Evolutionary conservation across 2,888 invertebrate genomes (phyloP).

Genomic region (Tanaodytes sp.): DNA sequence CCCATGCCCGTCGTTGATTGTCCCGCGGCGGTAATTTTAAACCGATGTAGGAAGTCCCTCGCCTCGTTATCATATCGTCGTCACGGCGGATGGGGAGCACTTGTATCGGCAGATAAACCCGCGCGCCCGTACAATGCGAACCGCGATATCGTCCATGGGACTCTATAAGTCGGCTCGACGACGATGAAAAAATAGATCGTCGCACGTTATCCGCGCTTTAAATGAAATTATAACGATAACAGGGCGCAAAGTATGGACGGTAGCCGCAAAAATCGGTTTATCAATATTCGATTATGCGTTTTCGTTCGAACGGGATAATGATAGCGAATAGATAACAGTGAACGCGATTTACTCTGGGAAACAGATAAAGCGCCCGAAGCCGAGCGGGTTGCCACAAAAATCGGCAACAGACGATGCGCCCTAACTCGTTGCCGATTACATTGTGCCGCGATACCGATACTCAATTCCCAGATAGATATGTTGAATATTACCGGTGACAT

Average conservation of each 20-base stretch:
- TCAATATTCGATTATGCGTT: slow-evolving; percentile 18
- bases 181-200: slow-evolving; percentile 23
- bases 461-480: too few species aligned
- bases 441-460: too few species aligned
- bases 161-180: slow-evolving; percentile 31
- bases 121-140: slow-evolving; percentile 57
- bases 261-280: slow-evolving; percentile 17
- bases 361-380: background rate
- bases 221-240: slow-evolving; percentile 34
- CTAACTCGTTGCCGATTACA: too few species aligned
- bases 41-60: slow-evolving; percentile 64
- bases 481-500: too few species aligned
- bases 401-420: too few species aligned
- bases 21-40: slow-evolving; percentile 62
- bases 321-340: background rate
- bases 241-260: slow-evolving; percentile 7
- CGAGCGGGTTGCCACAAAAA: too few species aligned
- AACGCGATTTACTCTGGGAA: slow-evolving; percentile 5
- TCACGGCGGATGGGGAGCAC: slow-evolving; percentile 61
- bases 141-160: slow-evolving; percentile 41
- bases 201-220: slow-evolving; percentile 8
- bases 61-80: slow-evolving; percentile 66
- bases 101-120: slow-evolving; percentile 52
- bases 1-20: slow-evolving; percentile 62
- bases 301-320: background rate